These are phyloP conservation scores for Potamarius usumacintae DNA, from an alignment of 2,113 vertebrate genomes.

Conservation along the genomic window DNA sequence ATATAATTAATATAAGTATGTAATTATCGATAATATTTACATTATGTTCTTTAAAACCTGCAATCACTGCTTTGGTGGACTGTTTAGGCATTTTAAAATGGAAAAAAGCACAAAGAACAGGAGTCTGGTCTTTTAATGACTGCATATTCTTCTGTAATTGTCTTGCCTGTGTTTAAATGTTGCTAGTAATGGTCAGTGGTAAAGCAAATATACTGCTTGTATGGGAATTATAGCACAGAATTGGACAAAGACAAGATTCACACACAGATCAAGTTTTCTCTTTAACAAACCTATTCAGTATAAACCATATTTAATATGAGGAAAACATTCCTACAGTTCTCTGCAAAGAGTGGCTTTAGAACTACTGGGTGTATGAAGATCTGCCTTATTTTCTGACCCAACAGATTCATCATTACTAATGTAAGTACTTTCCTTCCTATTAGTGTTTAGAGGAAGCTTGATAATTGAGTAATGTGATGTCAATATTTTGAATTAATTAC, in stretches of 20 bases:
- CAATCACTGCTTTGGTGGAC: slow-evolving; percentile 34
- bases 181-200: slow-evolving; percentile 3
- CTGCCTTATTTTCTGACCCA: neutral
- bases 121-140: slow-evolving; percentile 21
- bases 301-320: neutral
- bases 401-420: slow-evolving; percentile 10
- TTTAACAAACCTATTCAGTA: slow-evolving; percentile 13
- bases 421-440: neutral
- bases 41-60: slow-evolving; percentile 23
- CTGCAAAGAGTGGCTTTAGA: neutral
- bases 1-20: slow-evolving; percentile 10
- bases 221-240: slow-evolving; percentile 4
- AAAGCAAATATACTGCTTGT: slow-evolving; percentile 18
- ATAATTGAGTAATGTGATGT: neutral
- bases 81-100: slow-evolving; percentile 11
- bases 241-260: slow-evolving; percentile 2
- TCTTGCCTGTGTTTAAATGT: slow-evolving; percentile 35
- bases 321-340: slow-evolving; percentile 37
- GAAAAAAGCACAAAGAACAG: neutral
- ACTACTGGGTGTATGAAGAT: neutral
- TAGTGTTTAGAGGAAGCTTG: neutral
- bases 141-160: neutral
- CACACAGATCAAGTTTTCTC: slow-evolving; percentile 2
- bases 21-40: slow-evolving; percentile 32
- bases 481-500: neutral